These are phyloP conservation scores for Pogonognathellus flavescens DNA, from an alignment of 1,140 invertebrate species.

Conservation along the genomic window DNA sequence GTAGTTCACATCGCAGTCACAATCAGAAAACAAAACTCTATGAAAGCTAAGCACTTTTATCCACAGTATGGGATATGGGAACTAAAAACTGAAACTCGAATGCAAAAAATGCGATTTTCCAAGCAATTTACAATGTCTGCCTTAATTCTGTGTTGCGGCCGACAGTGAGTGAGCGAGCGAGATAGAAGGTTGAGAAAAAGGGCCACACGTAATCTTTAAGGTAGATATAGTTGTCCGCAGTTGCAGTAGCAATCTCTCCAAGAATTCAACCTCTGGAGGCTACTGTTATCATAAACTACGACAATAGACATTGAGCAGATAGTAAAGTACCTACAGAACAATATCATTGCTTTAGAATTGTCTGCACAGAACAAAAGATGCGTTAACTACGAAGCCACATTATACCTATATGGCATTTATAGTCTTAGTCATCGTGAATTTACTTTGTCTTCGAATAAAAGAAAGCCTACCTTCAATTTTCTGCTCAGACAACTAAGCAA, in stretches of 20 bases:
- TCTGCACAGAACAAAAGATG: background rate
- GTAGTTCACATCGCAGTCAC: background rate
- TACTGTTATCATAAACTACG: no score
- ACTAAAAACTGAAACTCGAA: background rate
- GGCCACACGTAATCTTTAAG: constrained; percentile 14
- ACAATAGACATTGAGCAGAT: background rate
- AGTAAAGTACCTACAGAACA: background rate
- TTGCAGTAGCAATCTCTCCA: background rate
- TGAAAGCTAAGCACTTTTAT: background rate
- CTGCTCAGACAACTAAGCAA: constrained; percentile 12
- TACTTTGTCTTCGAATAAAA: constrained; percentile 4
- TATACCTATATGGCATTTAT: background rate
- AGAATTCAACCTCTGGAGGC: background rate
- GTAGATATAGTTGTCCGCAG: background rate
- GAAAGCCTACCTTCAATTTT: constrained; percentile 19
- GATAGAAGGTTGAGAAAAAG: constrained; percentile 41
- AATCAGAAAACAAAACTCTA: background rate
- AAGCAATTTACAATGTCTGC: constrained; percentile 31
- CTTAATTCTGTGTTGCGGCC: constrained; percentile 27
- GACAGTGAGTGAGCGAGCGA: constrained; percentile 5
- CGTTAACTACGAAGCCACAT: background rate
- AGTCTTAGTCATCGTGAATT: background rate
- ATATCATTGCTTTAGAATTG: background rate
- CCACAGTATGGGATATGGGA: background rate
- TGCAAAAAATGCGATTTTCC: constrained; percentile 42